These are phyloP conservation scores for Stenopsyche tienmushanensis DNA, from an alignment of 1,140 invertebrate species.

Conservation along the genomic window DNA sequence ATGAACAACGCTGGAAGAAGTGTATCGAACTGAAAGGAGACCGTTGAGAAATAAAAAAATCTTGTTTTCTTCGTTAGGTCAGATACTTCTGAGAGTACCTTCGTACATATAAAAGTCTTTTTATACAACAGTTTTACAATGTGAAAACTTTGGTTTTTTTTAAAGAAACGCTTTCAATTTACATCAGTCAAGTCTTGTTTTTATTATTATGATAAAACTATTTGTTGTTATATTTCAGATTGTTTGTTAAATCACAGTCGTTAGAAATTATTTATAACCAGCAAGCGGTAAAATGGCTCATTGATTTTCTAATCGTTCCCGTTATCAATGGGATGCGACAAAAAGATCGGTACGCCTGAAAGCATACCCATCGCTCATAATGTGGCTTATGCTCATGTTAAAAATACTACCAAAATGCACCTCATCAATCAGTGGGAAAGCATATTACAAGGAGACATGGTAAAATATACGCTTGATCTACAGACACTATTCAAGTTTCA, in stretches of 20 bases:
- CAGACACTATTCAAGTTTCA: not conserved
- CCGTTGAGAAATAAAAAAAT: too few relatives aligned
- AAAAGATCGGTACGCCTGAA: slow-evolving; percentile 25
- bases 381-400: slow-evolving; percentile 56
- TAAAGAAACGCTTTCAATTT: too few relatives aligned
- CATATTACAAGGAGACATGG: slow-evolving; percentile 71
- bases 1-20: too few relatives aligned
- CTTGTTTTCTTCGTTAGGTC: too few relatives aligned
- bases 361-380: slow-evolving; percentile 62
- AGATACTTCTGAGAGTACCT: too few relatives aligned
- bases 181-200: too few relatives aligned
- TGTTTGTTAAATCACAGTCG: slow-evolving; percentile 76
- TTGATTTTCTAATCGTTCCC: slow-evolving; percentile 73
- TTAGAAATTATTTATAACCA: slow-evolving; percentile 88
- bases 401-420: slow-evolving; percentile 74
- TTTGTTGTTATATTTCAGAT: slow-evolving; percentile 44
- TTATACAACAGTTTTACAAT: too few relatives aligned
- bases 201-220: not conserved
- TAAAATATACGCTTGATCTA: slow-evolving; percentile 35
- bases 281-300: slow-evolving; percentile 70
- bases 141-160: too few relatives aligned
- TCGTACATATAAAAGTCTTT: too few relatives aligned
- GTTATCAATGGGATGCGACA: slow-evolving; percentile 38
- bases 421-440: slow-evolving; percentile 85
- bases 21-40: too few relatives aligned